phyloP scores from a whole-genome alignment of 1,140 invertebrate genomes.

The Drosophila oshimai region DNA sequence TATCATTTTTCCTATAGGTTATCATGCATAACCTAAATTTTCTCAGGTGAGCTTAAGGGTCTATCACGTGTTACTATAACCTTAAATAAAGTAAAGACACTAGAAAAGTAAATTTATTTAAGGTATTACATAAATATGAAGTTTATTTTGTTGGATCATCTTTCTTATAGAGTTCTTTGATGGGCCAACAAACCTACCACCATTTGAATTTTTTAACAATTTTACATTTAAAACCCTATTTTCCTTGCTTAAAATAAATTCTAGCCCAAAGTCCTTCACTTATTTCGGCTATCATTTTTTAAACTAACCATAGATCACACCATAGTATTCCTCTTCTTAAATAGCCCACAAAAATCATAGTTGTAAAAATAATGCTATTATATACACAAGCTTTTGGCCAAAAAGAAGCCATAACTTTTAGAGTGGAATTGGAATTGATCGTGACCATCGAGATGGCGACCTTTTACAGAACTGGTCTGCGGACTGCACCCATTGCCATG shows the following conservation, averaged over 20 bases:
- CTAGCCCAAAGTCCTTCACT: neutral
- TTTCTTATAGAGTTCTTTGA: too few species aligned
- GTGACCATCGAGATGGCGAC: slow-evolving; percentile 37
- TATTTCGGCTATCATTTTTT: neutral
- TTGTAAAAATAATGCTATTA: slow-evolving; percentile 10
- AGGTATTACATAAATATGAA: neutral
- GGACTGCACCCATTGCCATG: slow-evolving; percentile 51
- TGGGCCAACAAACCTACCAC: too few species aligned
- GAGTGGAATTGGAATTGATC: neutral
- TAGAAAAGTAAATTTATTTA: too few species aligned
- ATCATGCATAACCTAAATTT: slow-evolving; percentile 20
- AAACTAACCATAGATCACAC: neutral
- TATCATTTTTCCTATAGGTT: slow-evolving; percentile 8
- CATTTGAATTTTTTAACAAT: neutral
- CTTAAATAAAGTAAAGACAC: neutral
- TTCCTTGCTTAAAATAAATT: neutral
- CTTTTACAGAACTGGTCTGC: slow-evolving; percentile 68
- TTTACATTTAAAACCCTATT: neutral
- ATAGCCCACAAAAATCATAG: neutral
- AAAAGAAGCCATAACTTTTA: neutral
- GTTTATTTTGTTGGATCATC: neutral
- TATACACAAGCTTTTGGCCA: slow-evolving; percentile 1
- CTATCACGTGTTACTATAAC: neutral
- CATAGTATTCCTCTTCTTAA: neutral
- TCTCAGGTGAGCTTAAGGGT: slow-evolving; percentile 20